Evolutionary conservation across 2,797 vertebrate species (phyloP), one percentile per base, ranked within the genome.

Genomic region (Prionace glauca): DNA sequence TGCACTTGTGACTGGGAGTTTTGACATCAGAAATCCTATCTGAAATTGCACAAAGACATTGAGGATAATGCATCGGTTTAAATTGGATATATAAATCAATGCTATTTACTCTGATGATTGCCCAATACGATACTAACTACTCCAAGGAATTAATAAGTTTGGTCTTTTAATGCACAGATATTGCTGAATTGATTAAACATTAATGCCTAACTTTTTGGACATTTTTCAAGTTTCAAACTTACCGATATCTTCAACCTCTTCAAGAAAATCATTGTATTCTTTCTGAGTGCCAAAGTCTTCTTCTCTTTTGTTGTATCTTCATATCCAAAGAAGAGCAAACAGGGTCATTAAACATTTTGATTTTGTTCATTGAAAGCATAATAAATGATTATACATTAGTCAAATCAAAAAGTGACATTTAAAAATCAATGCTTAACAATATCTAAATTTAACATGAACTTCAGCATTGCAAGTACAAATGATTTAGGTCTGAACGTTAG

Each of bases 231-330:
- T 90, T 32, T 45, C 24, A 67, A 95, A 97, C 98, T 97, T 97
- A 99, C 99, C 99, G 96, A 99, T 98, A 96, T 99, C 99, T 97
- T 99, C 99, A 96, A 99, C 97, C 97, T 98, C 97, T 97, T 99
- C 99, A 96, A 99, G 97, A 97, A 99, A 99, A 97, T 99, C 98
- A 95, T 99, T 99, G 96, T 99, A 99, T 96, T 99, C 98, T 96
- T 97, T 97, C 95, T 99, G 97, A 96, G 97, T 98, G 96, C 98
- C 95, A 97, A 99, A 99, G 96, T 99, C 99, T 95, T 98, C 98
- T 96, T 99, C 98, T 97, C 99, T 98, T 97, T 99, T 99, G 97
- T 99, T 99, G 97, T 99, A 99, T 98, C 99, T 99, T 97, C 96
- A 96, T 96, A 96, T 97, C 69, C 97, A 96, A n/a, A 88, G 96